Conservation (phyloP, 2,797 vertebrate genomes). For the Microtus californicus region DNA sequence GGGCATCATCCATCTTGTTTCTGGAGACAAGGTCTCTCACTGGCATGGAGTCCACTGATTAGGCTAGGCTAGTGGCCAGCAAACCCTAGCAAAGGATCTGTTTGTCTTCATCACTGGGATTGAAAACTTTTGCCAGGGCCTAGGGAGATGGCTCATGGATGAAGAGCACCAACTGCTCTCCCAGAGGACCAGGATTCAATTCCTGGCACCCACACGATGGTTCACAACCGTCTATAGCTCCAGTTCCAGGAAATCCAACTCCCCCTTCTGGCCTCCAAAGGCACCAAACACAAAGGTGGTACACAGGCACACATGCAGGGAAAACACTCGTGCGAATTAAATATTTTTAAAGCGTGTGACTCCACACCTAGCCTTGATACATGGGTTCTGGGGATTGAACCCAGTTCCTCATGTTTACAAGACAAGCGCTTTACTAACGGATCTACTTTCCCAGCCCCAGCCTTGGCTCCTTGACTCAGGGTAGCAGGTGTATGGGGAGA, state of each 20-base stretch:
- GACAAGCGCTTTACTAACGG: background rate
- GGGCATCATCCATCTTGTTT: background rate
- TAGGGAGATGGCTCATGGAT: background rate
- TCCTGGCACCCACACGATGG: background rate
- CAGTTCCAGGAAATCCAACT: background rate
- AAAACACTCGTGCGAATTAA: too few relatives aligned
- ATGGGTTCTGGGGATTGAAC: background rate
- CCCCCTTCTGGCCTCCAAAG: background rate
- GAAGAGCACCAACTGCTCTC: background rate
- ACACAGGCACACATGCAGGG: background rate
- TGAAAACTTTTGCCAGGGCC: background rate
- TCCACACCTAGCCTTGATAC: background rate
- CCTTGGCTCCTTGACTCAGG: background rate
- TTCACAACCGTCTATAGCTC: background rate
- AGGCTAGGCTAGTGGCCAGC: background rate
- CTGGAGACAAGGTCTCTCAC: background rate
- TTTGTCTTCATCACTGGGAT: background rate
- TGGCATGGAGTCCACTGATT: background rate
- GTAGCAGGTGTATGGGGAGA: background rate
- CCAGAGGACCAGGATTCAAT: background rate
- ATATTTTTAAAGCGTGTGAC: background rate
- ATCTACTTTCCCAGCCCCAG: background rate
- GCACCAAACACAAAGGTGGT: background rate
- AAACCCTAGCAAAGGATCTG: background rate
- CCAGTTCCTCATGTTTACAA: background rate